Base-by-base conservation (phyloP, 37 sponge, comb jelly and placozoan species). In the Diacarnus erythraeanus region DNA sequence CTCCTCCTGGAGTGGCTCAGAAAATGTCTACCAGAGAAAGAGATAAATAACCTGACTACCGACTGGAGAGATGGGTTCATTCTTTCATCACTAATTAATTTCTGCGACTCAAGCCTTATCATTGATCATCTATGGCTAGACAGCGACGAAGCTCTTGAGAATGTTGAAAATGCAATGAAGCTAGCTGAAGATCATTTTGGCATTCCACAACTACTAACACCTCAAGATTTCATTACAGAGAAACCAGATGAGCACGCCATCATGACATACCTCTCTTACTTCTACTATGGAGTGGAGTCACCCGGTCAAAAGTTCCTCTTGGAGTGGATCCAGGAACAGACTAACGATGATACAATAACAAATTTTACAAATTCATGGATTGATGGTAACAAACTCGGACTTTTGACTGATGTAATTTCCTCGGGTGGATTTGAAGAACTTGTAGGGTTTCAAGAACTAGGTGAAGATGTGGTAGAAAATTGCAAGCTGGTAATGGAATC, bases 241-340 rank as follows among this genome's bases (percentile, higher is more conserved):
- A 77, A 68, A n/a, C 81, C 92, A 35, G 95, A 94, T 36, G 95
- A 94, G 59, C 75, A 76, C 38, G 81, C 83, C 17, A 78, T 84
- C 38, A 90, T 94, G 92, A 87, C 86, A 21, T 94, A 94, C 79
- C 81, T 94, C 26, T 83, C 85, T 4, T 90, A 87, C 77, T 94
- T 87, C 83, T 91, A 88, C 84, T 67, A 84, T 81, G 72, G 78
- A 68, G 37, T 65, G 1, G 83, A 76, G 2, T 90, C 95, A 6
- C 78, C 88, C 1, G 91, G 87, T 10, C 58, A 84, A 37, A 81
- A 75, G 69, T 22, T 30, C 5, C 86, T 94, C 18, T 76, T 91
- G 44, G 74, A 77, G 60, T 94, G 95, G 95, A 69, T 94, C 59
- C 71, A 87, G 44, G 41, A 76, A 39, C 81, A 83, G 71, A 84